Base-by-base conservation (phyloP, 2,888 invertebrate species). In the Meandrusa payeni region DNA sequence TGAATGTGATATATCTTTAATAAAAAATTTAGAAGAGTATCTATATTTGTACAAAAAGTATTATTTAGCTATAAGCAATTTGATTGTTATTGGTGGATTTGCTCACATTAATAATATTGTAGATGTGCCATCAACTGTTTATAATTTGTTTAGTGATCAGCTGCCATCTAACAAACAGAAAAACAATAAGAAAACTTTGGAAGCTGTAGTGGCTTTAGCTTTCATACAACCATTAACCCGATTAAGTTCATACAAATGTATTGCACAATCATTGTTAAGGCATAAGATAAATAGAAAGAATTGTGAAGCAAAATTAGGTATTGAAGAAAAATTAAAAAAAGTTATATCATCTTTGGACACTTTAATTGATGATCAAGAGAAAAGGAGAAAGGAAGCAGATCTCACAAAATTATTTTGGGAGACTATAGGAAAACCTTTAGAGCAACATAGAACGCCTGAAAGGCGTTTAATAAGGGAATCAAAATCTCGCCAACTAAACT, bases 381-480 rank as follows among this genome's bases (percentile, higher is more conserved):
- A 87, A 54, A 90, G 88, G 44, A 79, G 90, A 28, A 89, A 89
- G 44, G 90, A 92, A 62, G 94, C 94, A 0, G 93, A 93, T 47
- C 61, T 81, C 13, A 95, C 94, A 0, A 91, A 91, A 61, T 66
- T 89, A 32, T 95, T 94, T 86, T 95, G 95, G 94, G 92, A 93
- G 61, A 91, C 88, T 46, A 86, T 91, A 23, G 92, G 92, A 0
- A 92, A 92, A 74, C 66, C 89, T 10, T 76, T 92, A 1, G 92
- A 93, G 45, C 85, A 89, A 32, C 82, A 92, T 47, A 88, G 91
- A 61, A 89, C 88, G 2, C 92, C 86, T 2, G 90, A 92, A 37
- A 89, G 96, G 38, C 89, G 96, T n/a, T 76, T 97, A 23, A 88
- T 96, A 38, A 86, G 94, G 42, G 95, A 96, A 57, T 96, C 95